Base-by-base conservation (phyloP, 1,140 invertebrate genomes). In the Forficula auricularia region DNA sequence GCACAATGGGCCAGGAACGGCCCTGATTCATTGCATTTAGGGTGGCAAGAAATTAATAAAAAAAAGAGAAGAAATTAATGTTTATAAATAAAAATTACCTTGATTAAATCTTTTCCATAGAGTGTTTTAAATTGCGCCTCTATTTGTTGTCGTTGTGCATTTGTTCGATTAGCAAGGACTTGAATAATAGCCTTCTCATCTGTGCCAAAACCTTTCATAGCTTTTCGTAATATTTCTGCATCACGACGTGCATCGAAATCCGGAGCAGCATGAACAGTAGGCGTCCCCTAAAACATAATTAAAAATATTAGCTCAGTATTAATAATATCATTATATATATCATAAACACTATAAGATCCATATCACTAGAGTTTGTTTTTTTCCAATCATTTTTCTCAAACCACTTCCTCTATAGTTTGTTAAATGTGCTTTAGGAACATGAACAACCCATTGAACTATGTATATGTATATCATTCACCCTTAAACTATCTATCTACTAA, bases 171-270 rank as follows among this genome's bases (percentile, higher is more conserved):
- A 8, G 77, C 72, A 35, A 90, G 62, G 22, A 90, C 72, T 47
- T 78, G 70, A 36, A 87, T 87, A 31, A 91, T 75, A 0, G 75
- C 66, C 50, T 82, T 72, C 53, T 91, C 86, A 65, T 90, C 81
- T 0, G 85, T 88, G 16, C 86, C 79, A 48, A 79, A 77, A 20
- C 77, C 83, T 63, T 86, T 82, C 79, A 91, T 89, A 9, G 87
- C 85, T 55, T 85, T 82, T 33, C 82, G 69, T 12, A 92, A 61
- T 6, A 68, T 67, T 61, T 82, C 75, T 1, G 86, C 85, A 70
- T 91, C 86, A 33, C 61, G 62, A 33, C 71, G 68, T 0, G 81
- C 61, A 60, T 84, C 68, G 51, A 84, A 82, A 14, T 62, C 57
- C 20, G 61, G 57, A 18, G 61, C 63, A 19, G 77, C 67, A 15